These are phyloP conservation scores for Eristalinus sepulchralis DNA, from an alignment of 2,888 invertebrate species.

Conservation along the genomic window DNA sequence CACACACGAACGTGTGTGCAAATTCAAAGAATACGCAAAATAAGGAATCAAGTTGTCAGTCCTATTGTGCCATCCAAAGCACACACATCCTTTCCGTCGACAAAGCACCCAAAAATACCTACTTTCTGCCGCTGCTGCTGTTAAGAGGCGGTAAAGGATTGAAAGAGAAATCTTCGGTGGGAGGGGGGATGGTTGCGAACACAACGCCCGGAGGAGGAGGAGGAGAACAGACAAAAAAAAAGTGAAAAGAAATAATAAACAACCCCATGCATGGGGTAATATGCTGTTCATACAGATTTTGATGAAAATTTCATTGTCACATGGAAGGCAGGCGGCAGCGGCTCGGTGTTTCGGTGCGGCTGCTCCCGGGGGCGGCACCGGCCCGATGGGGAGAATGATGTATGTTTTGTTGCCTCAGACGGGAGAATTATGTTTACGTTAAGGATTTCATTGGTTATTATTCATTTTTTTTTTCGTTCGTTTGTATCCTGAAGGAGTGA, in stretches of 20 bases:
- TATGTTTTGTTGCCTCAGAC: constrained; percentile 63
- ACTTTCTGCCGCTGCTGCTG: background rate
- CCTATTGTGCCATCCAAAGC: background rate
- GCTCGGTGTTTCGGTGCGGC: no score
- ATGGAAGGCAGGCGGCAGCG: constrained; percentile 21
- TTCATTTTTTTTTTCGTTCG: constrained; percentile 53
- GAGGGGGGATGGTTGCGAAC: background rate
- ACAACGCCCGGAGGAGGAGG: background rate
- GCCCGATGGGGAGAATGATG: constrained; percentile 35
- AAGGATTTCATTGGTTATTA: constrained; percentile 70
- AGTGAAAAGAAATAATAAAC: constrained; percentile 32
- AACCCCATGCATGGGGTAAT: constrained; percentile 54
- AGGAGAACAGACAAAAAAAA: background rate
- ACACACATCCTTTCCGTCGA: background rate
- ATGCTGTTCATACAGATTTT: constrained; percentile 62
- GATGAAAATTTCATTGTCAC: constrained; percentile 70
- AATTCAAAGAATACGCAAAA: constrained; percentile 7
- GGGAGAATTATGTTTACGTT: constrained; percentile 68
- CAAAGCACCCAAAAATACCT: background rate
- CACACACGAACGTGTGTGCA: constrained; percentile 21
- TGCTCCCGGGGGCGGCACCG: background rate
- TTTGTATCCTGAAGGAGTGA: constrained; percentile 30
- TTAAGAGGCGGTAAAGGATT: constrained; percentile 23
- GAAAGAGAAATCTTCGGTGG: background rate
- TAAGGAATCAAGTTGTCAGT: constrained; percentile 26